Base-by-base conservation (phyloP, 2,888 invertebrate species). In the Lacanobia wlatinum region DNA sequence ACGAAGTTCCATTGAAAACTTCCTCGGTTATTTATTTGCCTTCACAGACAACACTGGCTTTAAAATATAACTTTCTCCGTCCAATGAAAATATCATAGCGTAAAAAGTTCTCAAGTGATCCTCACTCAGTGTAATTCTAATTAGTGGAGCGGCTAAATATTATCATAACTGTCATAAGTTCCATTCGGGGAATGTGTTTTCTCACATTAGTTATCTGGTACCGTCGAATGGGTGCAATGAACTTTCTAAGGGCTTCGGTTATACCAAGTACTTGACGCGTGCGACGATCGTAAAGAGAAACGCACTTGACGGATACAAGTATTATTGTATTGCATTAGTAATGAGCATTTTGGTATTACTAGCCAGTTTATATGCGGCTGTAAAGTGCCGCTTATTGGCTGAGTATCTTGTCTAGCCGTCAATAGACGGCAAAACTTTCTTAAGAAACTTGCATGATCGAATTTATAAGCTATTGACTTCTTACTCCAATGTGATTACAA, bases 161-260 rank as follows among this genome's bases (percentile, higher is more conserved):
- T 90, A 90, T 90, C 88, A 87, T 91, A 91, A 90, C 90, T 90
- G 89, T 87, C 87, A 85, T 85, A 84, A 83, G 84, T 71, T 84
- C 76, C 85, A 84, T 89, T 90, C 78, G 87, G 75, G 83, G 89
- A 90, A 90, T 89, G 84, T 90, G 87, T 90, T 91, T 92, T 90
- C 91, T 90, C 90, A 90, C 91, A 91, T 91, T 89, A 89, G 86
- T 91, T 93, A 92, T 93, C 92, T 91, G 84, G 78, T 68, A 77
- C 72, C 78, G 84, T 85, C 86, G 79, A 69, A 80, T 78, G 88
- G 87, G 93, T 87, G 86, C 92, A 87, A 85, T 87, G 93, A 93
- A 89, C 92, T 88, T 80, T 84, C 83, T 85, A 83, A 89, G 90
- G 88, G 90, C 87, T 86, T 84, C 83, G 89, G 88, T 87, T 91